Conservation (phyloP, 2,113 vertebrate genomes). For the Neopipo cinnamomea region DNA sequence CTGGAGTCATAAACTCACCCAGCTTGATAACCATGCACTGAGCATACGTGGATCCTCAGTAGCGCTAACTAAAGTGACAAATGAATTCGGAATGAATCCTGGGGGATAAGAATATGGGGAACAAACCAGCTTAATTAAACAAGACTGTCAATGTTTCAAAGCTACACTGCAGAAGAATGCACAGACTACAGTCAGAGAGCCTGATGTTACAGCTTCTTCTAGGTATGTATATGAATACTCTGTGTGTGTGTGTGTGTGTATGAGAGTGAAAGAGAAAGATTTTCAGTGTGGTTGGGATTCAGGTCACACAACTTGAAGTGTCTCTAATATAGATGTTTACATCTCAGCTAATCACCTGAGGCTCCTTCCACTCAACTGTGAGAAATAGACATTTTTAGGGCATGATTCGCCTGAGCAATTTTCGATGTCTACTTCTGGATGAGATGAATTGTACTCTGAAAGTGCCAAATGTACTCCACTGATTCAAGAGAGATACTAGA, state of each 20-base stretch:
- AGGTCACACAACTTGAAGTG: conserved; percentile 11
- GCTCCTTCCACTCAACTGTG: conserved; percentile 12
- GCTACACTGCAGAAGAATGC: background rate
- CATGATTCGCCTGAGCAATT: background rate
- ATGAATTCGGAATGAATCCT: background rate
- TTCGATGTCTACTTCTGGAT: conserved; percentile 10
- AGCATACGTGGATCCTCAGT: background rate
- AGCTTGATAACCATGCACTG: background rate
- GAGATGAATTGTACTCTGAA: conserved; percentile 7
- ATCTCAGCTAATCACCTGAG: conserved; percentile 28
- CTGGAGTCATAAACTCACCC: background rate
- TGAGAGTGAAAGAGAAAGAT: background rate
- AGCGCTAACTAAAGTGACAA: background rate
- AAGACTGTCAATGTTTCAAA: background rate
- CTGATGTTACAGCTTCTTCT: background rate
- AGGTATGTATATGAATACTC: background rate
- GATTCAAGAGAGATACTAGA: background rate
- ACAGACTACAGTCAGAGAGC: background rate
- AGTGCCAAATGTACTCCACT: background rate
- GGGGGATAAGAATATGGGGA: background rate
- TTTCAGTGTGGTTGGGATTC: background rate
- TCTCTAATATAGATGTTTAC: conserved; percentile 42
- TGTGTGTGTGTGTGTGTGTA: background rate
- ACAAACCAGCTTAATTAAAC: background rate
- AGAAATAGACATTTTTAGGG: conserved; percentile 46